These are phyloP conservation scores for Eucidaris tribuloides DNA, from an alignment of 35 echinoderm and acorn worm species.

Conservation along the genomic window DNA sequence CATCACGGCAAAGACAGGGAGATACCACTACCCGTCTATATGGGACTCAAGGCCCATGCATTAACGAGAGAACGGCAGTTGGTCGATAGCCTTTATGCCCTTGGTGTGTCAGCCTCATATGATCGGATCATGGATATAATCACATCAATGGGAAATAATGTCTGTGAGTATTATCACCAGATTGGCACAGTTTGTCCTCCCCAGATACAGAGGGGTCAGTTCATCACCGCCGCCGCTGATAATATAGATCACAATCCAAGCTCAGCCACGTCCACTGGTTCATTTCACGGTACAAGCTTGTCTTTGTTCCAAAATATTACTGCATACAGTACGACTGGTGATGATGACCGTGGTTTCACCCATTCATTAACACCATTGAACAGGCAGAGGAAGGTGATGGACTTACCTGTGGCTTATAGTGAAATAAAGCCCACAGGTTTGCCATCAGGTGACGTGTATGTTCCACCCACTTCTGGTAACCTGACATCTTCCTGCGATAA, in stretches of 20 bases:
- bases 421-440: constrained; percentile 18
- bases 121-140: constrained; percentile 6
- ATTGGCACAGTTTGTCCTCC: constrained; percentile 29
- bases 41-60: not conserved
- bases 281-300: constrained; percentile 44
- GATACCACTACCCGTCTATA: too few species aligned
- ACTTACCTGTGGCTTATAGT: not conserved
- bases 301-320: constrained; percentile 8
- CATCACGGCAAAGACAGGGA: too few species aligned
- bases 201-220: not conserved
- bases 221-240: constrained; percentile 34
- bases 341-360: not conserved
- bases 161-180: constrained; percentile 31
- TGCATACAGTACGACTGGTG: not conserved
- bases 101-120: constrained; percentile 32
- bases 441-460: not conserved
- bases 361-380: constrained; percentile 3
- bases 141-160: constrained; percentile 27
- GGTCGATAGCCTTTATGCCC: constrained; percentile 25
- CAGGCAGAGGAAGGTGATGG: constrained; percentile 19
- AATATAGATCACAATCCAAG: constrained; percentile 69
- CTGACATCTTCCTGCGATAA: not conserved
- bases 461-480: not conserved
- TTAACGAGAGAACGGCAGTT: not conserved
- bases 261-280: constrained; percentile 13